phyloP scores from a whole-genome alignment of 2,888 invertebrate genomes.

The Sabellastarte sp. region DNA sequence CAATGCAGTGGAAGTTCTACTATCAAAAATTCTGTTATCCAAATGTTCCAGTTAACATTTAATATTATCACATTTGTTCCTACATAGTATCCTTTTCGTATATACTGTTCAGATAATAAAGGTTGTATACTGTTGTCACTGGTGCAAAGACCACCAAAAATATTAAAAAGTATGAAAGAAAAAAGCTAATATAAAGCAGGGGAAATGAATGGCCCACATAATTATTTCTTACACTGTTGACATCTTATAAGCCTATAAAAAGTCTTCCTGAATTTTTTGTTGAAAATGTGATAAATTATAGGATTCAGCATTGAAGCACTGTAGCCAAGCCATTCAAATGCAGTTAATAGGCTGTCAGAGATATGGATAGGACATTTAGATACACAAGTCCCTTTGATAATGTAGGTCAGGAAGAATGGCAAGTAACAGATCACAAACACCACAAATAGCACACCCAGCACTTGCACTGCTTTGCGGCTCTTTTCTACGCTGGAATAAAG shows the following conservation, averaged over 20 bases:
- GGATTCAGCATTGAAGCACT: slow-evolving; percentile 38
- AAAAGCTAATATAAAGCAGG: no score
- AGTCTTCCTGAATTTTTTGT: slow-evolving; percentile 35
- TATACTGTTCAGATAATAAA: no score
- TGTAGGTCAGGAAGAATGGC: slow-evolving; percentile 37
- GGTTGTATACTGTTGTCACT: no score
- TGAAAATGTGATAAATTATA: slow-evolving; percentile 39
- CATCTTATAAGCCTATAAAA: slow-evolving; percentile 35
- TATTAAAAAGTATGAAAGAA: no score
- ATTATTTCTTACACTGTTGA: slow-evolving; percentile 1
- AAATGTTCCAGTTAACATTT: no score
- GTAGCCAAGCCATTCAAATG: slow-evolving; percentile 34
- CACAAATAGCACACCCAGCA: slow-evolving; percentile 37
- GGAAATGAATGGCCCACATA: no score
- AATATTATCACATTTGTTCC: no score
- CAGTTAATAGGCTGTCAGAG: slow-evolving; percentile 21
- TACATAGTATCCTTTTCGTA: no score
- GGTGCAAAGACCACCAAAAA: no score
- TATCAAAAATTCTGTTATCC: no score
- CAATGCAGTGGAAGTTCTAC: no score
- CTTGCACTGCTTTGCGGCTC: slow-evolving; percentile 34
- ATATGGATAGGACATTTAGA: slow-evolving; percentile 22
- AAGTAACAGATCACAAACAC: slow-evolving; percentile 38
- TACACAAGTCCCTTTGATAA: slow-evolving; percentile 27
- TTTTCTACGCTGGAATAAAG: no score